Evolutionary conservation across 2,113 vertebrate genomes (phyloP).

Genomic region (Labrus mixtus): DNA sequence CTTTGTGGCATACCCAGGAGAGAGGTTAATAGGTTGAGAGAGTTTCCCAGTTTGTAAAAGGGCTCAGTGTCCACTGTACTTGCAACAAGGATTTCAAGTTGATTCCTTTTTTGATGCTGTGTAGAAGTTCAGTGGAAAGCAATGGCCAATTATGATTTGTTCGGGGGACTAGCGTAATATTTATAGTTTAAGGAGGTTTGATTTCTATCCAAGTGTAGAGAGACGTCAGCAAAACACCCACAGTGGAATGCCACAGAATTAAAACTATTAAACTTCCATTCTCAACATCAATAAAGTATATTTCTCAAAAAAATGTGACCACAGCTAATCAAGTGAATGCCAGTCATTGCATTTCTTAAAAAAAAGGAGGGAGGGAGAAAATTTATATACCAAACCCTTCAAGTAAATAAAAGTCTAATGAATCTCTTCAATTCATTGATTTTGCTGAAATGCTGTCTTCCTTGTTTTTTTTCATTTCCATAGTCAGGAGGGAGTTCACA

Average conservation of each 20-base stretch:
- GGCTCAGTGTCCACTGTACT: constrained; percentile 43
- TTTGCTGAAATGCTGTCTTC: too few species aligned
- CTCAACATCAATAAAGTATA: constrained; percentile 23
- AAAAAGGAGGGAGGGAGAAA: constrained; percentile 26
- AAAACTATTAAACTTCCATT: constrained; percentile 42
- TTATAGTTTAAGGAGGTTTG: constrained; percentile 50
- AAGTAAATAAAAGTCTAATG: constrained; percentile 62
- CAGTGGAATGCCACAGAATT: constrained; percentile 51
- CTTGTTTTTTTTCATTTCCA: constrained; percentile 47
- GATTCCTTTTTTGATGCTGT: constrained; percentile 33
- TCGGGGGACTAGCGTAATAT: constrained; percentile 37
- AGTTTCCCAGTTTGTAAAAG: constrained; percentile 53
- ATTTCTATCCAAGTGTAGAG: constrained; percentile 42
- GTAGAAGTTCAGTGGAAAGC: constrained; percentile 48
- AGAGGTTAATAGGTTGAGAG: constrained; percentile 17
- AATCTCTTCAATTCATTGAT: constrained; percentile 44
- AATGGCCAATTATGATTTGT: constrained; percentile 45
- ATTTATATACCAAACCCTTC: constrained; percentile 58
- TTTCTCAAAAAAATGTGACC: constrained; percentile 44
- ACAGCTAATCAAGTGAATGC: constrained; percentile 58
- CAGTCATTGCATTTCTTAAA: constrained; percentile 36
- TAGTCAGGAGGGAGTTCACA: constrained; percentile 58
- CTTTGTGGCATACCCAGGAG: constrained; percentile 38
- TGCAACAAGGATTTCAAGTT: constrained; percentile 41
- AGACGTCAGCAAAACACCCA: constrained; percentile 47